Evolutionary conservation across 2,113 vertebrate species (phyloP).

Genomic region (Morone chrysops): DNA sequence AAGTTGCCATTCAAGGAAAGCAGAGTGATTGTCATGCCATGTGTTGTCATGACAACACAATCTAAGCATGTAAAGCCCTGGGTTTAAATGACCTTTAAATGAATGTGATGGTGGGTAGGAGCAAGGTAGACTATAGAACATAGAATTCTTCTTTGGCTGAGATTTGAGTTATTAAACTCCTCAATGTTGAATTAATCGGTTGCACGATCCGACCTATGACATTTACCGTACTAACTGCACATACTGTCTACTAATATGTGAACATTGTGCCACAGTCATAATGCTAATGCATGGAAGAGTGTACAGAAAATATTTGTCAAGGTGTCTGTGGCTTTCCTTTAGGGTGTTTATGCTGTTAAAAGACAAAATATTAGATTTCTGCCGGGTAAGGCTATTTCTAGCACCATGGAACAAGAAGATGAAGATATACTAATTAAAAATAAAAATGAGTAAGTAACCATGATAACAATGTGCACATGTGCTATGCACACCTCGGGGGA

Average conservation of each 20-base stretch:
- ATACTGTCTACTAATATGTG: conserved; percentile 1
- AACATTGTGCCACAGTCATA: not conserved
- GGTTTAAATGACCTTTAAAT: conserved; percentile 34
- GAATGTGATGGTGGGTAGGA: not conserved
- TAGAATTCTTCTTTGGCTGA: not conserved
- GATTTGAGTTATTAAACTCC: not conserved
- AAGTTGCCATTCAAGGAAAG: conserved; percentile 10
- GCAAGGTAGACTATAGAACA: not conserved
- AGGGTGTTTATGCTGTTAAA: not conserved
- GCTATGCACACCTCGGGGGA: conserved; percentile 7
- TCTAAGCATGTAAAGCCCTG: conserved; percentile 5
- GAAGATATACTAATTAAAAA: not conserved
- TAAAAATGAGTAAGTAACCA: not conserved
- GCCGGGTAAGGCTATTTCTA: not conserved
- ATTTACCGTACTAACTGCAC: conserved; percentile 13
- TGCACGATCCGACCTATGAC: not conserved
- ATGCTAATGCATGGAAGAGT: conserved; percentile 25
- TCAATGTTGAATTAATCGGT: conserved; percentile 8
- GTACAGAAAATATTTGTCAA: conserved; percentile 9
- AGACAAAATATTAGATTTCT: not conserved
- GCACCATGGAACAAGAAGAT: not conserved
- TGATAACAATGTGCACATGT: conserved; percentile 7
- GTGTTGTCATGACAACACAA: conserved; percentile 49
- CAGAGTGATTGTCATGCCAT: conserved; percentile 6
- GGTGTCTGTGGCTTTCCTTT: not conserved